Percentiles rank a stretch among this genome's conserved stretches.
phyloP scores from a whole-genome alignment of 2,113 vertebrate genomes.

The Lophotis ruficrista region DNA sequence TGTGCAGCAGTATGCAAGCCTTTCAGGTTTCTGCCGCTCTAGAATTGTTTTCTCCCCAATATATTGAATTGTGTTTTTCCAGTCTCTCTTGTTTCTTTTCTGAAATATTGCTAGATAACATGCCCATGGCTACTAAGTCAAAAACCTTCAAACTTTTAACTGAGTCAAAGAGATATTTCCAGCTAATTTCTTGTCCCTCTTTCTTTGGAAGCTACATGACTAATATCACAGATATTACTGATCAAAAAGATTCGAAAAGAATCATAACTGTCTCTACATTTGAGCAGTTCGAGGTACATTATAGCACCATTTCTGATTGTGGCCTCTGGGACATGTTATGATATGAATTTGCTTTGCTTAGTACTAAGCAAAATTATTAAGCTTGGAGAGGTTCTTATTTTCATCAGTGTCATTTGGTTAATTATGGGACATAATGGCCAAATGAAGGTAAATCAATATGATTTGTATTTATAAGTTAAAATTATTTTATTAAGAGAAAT shows the following conservation, averaged over 20 bases:
- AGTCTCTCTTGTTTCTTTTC: background rate
- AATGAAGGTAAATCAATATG: background rate
- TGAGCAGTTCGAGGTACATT: background rate
- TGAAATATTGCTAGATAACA: background rate
- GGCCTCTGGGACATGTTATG: background rate
- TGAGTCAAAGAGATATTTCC: background rate
- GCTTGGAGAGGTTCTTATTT: background rate
- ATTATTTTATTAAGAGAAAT: background rate
- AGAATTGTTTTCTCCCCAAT: background rate
- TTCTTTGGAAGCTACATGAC: background rate
- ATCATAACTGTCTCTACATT: background rate
- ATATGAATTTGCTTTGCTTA: background rate
- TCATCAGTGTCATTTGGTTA: background rate
- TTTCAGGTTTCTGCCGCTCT: background rate
- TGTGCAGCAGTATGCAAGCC: background rate
- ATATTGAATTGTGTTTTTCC: background rate
- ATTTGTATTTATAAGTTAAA: background rate
- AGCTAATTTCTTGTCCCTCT: background rate
- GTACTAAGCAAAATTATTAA: background rate
- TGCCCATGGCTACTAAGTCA: background rate
- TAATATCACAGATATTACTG: too few species aligned
- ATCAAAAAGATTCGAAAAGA: background rate
- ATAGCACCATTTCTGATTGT: background rate
- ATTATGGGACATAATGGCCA: background rate
- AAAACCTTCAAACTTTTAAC: background rate